A percentile compares a stretch with the other conserved stretches of the same genome.
Conservation (phyloP, 2,113 vertebrate genomes). For the Dicerorhinus sumatrensis region DNA sequence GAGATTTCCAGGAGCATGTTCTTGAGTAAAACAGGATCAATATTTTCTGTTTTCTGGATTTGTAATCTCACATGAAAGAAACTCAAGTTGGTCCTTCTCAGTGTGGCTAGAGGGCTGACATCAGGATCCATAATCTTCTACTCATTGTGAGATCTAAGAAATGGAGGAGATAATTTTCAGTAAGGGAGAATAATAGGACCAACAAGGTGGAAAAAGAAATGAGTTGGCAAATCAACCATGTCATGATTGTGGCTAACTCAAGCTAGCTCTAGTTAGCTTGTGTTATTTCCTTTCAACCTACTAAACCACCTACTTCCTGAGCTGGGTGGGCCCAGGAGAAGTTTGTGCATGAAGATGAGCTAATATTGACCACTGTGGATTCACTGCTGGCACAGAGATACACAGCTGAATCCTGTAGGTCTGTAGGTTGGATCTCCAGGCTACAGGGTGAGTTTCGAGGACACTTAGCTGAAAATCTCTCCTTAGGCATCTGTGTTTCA, state of each 20-base stretch:
- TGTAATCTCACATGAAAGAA: neutral
- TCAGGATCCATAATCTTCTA: neutral
- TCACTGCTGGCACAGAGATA: slow-evolving; percentile 56
- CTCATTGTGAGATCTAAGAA: neutral
- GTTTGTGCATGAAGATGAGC: neutral
- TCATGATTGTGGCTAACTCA: neutral
- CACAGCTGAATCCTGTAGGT: neutral
- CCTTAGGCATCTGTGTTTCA: neutral
- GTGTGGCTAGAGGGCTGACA: neutral
- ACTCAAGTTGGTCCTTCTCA: neutral
- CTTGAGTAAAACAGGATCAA: neutral
- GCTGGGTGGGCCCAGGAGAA: neutral
- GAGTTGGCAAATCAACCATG: neutral
- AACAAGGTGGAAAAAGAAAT: neutral
- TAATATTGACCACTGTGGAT: neutral
- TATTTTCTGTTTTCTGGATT: neutral
- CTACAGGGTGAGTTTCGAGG: neutral
- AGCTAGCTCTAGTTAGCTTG: neutral
- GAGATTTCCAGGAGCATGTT: neutral
- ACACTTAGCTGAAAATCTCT: slow-evolving; percentile 30
- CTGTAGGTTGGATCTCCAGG: neutral
- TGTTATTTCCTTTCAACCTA: neutral
- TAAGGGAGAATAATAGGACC: neutral
- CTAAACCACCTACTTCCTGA: neutral
- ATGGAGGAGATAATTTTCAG: neutral